Percentiles rank a stretch among this genome's conserved stretches.
Conservation (phyloP, 2,888 invertebrate genomes). For the Noctua comes region DNA sequence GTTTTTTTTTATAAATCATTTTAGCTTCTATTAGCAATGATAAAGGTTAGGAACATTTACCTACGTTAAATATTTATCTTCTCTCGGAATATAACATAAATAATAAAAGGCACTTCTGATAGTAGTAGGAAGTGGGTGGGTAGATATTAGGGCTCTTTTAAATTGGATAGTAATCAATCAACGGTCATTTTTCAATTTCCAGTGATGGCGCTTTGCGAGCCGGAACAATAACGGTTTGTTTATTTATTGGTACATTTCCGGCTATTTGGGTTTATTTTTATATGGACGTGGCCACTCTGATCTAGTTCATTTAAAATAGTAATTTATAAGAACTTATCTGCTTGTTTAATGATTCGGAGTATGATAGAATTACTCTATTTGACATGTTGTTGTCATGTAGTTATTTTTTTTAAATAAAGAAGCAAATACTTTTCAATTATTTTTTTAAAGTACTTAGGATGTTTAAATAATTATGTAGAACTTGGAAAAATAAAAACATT, state of each 20-base stretch:
- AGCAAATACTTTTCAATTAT: neutral
- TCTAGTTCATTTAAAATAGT: slow-evolving; percentile 14
- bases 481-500: neutral
- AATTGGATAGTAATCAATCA: slow-evolving; percentile 56
- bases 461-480: neutral
- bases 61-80: neutral
- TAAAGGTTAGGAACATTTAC: neutral
- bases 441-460: neutral
- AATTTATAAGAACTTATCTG: neutral
- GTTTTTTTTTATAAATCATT: neutral
- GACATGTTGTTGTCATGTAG: no score
- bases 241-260: slow-evolving; percentile 42
- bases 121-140: neutral
- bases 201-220: slow-evolving; percentile 43
- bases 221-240: slow-evolving; percentile 50
- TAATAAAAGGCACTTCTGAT: neutral
- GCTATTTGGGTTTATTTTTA: slow-evolving; percentile 35
- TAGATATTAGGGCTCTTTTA: slow-evolving; percentile 46
- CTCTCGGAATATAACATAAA: neutral
- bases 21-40: neutral
- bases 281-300: neutral
- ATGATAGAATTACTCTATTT: neutral
- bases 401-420: neutral
- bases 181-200: slow-evolving; percentile 56
- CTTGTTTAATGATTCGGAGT: neutral